phyloP scores from a whole-genome alignment of 1,140 invertebrate species.

The Centruroides vittatus region DNA sequence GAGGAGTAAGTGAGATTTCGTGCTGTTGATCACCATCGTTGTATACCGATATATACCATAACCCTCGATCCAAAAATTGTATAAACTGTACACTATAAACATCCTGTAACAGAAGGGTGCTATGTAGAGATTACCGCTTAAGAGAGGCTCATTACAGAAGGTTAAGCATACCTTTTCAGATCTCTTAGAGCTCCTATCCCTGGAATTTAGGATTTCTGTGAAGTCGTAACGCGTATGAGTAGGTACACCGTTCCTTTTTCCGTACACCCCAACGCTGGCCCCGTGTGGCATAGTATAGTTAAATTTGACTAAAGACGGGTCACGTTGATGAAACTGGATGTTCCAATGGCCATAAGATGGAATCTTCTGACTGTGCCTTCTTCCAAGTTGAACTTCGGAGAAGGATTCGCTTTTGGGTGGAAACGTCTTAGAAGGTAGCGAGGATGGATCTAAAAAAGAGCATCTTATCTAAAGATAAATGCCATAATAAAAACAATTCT shows the following conservation, averaged over 20 bases:
- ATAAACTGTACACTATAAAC: slow-evolving; percentile 35
- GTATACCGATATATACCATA: slow-evolving; percentile 90
- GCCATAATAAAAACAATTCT: neutral
- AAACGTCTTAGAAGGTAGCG: slow-evolving; percentile 3
- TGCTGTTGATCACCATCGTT: slow-evolving; percentile 80
- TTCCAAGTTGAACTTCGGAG: slow-evolving; percentile 55
- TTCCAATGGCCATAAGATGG: slow-evolving; percentile 82
- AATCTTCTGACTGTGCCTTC: slow-evolving; percentile 57
- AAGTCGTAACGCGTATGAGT: slow-evolving; percentile 93
- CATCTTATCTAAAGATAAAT: neutral
- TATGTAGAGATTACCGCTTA: too few relatives aligned
- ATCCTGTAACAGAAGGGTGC: slow-evolving; percentile 1
- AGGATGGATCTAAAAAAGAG: neutral
- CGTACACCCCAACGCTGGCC: slow-evolving; percentile 85
- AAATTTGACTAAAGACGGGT: slow-evolving; percentile 70
- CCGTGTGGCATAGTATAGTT: slow-evolving; percentile 79
- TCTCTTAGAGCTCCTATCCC: slow-evolving; percentile 6
- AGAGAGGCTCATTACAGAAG: too few relatives aligned
- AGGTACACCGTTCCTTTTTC: slow-evolving; percentile 65
- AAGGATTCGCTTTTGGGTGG: slow-evolving; percentile 12
- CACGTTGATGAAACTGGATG: slow-evolving; percentile 71
- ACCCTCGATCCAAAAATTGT: slow-evolving; percentile 73
- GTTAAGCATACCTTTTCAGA: slow-evolving; percentile 7
- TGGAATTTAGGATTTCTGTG: slow-evolving; percentile 44
- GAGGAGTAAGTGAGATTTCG: slow-evolving; percentile 58